phyloP scores from a whole-genome alignment of 1,140 invertebrate species.

The Drosophila bifasciata region DNA sequence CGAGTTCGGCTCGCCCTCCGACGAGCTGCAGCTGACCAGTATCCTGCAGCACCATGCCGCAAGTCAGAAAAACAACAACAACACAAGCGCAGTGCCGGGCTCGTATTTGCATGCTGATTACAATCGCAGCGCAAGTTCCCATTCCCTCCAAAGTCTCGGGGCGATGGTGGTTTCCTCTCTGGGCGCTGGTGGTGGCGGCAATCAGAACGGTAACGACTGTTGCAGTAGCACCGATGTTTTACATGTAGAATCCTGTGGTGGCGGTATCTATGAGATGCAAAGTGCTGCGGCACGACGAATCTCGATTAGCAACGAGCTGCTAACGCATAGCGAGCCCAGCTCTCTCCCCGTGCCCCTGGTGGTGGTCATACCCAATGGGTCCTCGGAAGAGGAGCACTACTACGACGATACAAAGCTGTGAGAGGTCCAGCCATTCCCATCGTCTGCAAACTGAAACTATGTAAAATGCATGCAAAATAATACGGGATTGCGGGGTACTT shows the following conservation, averaged over 20 bases:
- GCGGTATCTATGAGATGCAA: slow-evolving; percentile 34
- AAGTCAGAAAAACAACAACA: slow-evolving; percentile 44
- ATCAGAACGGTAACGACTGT: slow-evolving; percentile 62
- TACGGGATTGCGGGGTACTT: slow-evolving; percentile 1
- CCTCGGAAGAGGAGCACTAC: slow-evolving; percentile 52
- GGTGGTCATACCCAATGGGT: slow-evolving; percentile 76
- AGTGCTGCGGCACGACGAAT: slow-evolving; percentile 44
- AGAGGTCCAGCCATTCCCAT: slow-evolving; percentile 17
- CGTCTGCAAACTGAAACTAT: neutral
- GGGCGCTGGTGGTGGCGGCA: slow-evolving; percentile 14
- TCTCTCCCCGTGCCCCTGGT: slow-evolving; percentile 65
- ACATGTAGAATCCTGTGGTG: slow-evolving; percentile 45
- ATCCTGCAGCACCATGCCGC: slow-evolving; percentile 53
- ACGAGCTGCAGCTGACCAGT: slow-evolving; percentile 63
- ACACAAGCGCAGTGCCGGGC: slow-evolving; percentile 7
- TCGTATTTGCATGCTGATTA: slow-evolving; percentile 66
- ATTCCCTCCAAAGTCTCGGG: slow-evolving; percentile 73
- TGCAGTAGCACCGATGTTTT: slow-evolving; percentile 60
- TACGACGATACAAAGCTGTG: slow-evolving; percentile 80
- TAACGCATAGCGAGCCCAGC: slow-evolving; percentile 52
- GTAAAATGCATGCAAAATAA: slow-evolving; percentile 19
- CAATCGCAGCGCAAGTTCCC: slow-evolving; percentile 74
- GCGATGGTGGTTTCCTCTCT: slow-evolving; percentile 39
- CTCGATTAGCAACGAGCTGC: slow-evolving; percentile 65
- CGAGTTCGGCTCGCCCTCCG: slow-evolving; percentile 82